Conservation (phyloP, 2,113 vertebrate genomes). For the Xyliphius kryptos region DNA sequence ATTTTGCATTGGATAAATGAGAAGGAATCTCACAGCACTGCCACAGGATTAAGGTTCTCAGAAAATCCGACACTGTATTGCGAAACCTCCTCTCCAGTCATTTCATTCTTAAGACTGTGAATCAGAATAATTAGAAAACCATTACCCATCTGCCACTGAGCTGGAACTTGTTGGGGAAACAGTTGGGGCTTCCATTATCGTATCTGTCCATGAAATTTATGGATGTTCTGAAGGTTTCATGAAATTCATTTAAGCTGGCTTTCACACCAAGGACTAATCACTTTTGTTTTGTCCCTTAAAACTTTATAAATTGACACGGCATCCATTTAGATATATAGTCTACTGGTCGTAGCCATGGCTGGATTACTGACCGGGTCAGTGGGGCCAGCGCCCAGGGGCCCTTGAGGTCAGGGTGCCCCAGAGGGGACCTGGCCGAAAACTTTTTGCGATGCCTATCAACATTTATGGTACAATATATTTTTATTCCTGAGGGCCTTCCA, state of each 20-base stretch:
- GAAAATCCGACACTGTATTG: constrained; percentile 15
- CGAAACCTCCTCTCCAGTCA: constrained; percentile 21
- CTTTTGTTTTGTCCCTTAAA: constrained; percentile 25
- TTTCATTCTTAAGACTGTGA: constrained; percentile 35
- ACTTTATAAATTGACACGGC: neutral
- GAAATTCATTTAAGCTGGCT: constrained; percentile 33
- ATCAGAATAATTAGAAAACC: constrained; percentile 31
- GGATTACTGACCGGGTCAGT: too few species aligned
- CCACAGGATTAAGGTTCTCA: constrained; percentile 16
- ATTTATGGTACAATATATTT: too few species aligned
- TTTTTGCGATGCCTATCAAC: too few species aligned
- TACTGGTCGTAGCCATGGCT: too few species aligned
- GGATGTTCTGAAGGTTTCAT: constrained; percentile 4
- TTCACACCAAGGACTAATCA: constrained; percentile 26
- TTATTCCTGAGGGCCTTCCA: too few species aligned
- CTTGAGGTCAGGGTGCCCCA: too few species aligned
- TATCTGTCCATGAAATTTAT: constrained; percentile 19
- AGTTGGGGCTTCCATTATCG: constrained; percentile 18
- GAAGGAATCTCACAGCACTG: constrained; percentile 19
- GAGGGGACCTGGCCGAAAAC: too few species aligned
- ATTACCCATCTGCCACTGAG: constrained; percentile 26
- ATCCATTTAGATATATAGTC: constrained; percentile 3
- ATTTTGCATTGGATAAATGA: neutral
- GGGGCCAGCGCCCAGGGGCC: too few species aligned
- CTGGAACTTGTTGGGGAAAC: constrained; percentile 19